phyloP scores from a whole-genome alignment of 2,888 invertebrate species.

The Erpobdella octoculata region DNA sequence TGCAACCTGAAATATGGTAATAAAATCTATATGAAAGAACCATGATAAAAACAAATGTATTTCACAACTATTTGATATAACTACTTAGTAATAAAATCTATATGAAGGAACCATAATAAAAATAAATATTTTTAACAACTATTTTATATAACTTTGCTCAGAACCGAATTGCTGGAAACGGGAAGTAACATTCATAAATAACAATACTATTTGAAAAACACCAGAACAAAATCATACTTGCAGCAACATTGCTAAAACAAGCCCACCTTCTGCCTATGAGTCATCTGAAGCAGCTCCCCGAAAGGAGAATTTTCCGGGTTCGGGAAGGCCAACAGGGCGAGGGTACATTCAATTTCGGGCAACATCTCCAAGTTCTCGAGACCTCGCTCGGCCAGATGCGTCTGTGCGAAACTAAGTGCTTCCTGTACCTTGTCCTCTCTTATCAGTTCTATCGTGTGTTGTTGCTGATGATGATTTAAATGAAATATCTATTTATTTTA shows the following conservation, averaged over 20 bases:
- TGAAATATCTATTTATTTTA: neutral
- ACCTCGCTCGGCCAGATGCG: constrained; percentile 78
- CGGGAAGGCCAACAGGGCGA: constrained; percentile 90
- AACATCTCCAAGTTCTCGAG: constrained; percentile 58
- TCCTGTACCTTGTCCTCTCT: constrained; percentile 75
- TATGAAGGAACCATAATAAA: neutral
- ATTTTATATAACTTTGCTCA: too few species aligned
- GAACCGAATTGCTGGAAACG: too few species aligned
- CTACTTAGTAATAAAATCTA: too few species aligned
- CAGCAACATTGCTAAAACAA: neutral
- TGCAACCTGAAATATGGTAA: constrained; percentile 63
- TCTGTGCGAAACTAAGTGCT: constrained; percentile 80
- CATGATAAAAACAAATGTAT: too few species aligned
- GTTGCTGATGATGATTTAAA: constrained; percentile 60
- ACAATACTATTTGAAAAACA: neutral
- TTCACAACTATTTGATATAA: too few species aligned
- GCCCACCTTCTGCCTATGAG: constrained; percentile 70
- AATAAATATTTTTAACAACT: too few species aligned
- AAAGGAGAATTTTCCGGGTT: constrained; percentile 90
- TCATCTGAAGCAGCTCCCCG: constrained; percentile 81
- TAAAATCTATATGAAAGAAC: neutral
- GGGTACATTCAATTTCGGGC: constrained; percentile 78
- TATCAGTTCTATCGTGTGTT: constrained; percentile 79
- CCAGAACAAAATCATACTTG: neutral
- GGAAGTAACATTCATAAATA: neutral